A percentile compares a stretch with the other conserved stretches of the same genome.
These are phyloP conservation scores for Falcunculus frontatus DNA, from an alignment of 2,113 vertebrate genomes.

Conservation along the genomic window DNA sequence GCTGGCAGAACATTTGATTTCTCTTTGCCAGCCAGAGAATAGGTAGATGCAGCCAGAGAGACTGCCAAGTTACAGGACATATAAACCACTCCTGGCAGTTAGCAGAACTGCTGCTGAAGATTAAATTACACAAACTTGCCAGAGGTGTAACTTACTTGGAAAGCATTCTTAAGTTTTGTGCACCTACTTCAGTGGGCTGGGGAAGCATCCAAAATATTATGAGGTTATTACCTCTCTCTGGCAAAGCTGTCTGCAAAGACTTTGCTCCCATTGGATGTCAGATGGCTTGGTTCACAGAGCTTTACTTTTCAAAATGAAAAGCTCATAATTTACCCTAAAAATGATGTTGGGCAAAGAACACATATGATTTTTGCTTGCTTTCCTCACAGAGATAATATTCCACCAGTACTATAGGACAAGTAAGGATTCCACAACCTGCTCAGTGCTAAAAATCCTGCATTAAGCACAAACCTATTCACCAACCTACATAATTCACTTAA, in stretches of 20 bases:
- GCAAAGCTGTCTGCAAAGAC: not conserved
- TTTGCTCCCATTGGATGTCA: not conserved
- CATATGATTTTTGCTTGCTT: not conserved
- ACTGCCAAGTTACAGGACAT: not conserved
- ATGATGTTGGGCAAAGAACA: not conserved
- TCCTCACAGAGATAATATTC: not conserved
- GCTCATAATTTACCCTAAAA: not conserved
- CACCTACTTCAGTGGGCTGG: not conserved
- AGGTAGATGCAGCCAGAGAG: not conserved
- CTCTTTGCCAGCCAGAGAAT: not conserved
- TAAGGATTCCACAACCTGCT: not conserved
- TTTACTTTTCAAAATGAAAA: not conserved
- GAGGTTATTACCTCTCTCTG: not conserved
- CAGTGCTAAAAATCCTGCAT: not conserved
- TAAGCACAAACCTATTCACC: not conserved
- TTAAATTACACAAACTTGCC: not conserved
- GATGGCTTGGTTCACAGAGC: not conserved
- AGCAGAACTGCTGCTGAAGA: not conserved
- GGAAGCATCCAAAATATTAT: not conserved
- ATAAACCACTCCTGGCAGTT: not conserved
- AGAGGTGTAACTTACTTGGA: not conserved
- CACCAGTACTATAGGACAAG: not conserved
- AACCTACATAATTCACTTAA: not conserved
- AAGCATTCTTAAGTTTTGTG: not conserved
- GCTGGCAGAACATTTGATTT: not conserved